Conservation (phyloP, 1,140 invertebrate species). For the Cataglyphis hispanica region DNA sequence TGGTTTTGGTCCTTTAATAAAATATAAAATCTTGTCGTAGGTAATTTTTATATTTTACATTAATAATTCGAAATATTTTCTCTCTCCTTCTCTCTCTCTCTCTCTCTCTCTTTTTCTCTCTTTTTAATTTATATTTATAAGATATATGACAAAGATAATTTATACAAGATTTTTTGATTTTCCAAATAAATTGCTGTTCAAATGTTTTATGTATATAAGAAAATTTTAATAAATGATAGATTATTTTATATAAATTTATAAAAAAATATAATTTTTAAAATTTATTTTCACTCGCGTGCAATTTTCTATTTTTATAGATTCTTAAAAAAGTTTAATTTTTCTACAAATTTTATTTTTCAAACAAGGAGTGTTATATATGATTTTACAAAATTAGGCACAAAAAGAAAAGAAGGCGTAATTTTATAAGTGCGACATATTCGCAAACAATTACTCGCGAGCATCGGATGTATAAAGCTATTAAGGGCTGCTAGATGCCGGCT, state of each 20-base stretch:
- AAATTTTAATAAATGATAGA: background rate
- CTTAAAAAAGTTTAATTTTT: background rate
- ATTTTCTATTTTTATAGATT: too few relatives aligned
- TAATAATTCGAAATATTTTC: background rate
- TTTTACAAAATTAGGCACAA: background rate
- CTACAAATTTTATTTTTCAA: background rate
- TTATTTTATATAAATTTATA: slow-evolving; percentile 24
- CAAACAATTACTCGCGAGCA: slow-evolving; percentile 18
- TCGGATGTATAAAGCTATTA: background rate
- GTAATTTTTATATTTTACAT: slow-evolving; percentile 6
- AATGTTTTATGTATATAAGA: background rate
- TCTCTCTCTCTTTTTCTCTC: too few relatives aligned
- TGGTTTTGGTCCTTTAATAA: background rate
- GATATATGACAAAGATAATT: background rate
- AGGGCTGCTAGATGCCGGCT: background rate
- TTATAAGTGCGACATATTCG: background rate
- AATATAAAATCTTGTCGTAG: background rate
- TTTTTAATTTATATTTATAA: background rate
- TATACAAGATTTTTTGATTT: background rate
- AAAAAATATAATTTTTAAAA: background rate
- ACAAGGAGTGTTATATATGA: background rate
- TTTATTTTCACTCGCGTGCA: background rate
- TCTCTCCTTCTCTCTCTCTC: background rate
- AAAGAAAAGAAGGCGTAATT: background rate
- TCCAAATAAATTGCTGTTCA: background rate